Conservation (phyloP, 2,888 invertebrate species). For the Lottia gigantea region DNA sequence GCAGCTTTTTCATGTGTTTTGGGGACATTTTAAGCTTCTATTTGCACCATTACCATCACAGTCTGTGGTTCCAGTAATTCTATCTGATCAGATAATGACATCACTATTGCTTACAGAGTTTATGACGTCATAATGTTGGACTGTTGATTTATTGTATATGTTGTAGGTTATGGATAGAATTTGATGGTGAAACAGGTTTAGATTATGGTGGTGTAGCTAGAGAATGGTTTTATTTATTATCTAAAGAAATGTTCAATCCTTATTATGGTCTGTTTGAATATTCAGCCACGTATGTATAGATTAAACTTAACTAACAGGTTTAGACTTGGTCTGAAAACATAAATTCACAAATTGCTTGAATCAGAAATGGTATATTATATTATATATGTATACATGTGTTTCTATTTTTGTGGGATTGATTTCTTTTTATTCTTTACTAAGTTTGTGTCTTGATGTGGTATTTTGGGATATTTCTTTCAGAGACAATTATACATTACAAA, state of each 20-base stretch:
- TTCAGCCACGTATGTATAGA: conserved; percentile 87
- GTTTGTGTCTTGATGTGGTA: too few species aligned
- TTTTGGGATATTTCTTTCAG: conserved; percentile 72
- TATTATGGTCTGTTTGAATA: conserved; percentile 99
- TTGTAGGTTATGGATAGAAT: conserved; percentile 95
- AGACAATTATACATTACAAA: conserved; percentile 98
- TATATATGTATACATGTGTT: too few species aligned
- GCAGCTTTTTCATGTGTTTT: not conserved
- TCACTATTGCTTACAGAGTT: too few species aligned
- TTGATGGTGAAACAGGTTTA: conserved; percentile 90
- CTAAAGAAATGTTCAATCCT: conserved; percentile 99
- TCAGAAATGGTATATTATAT: too few species aligned
- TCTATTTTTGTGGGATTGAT: too few species aligned
- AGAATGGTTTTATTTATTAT: conserved; percentile 98
- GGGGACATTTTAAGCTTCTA: too few species aligned
- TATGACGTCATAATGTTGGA: not conserved
- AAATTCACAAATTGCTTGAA: too few species aligned
- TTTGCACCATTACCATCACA: not conserved
- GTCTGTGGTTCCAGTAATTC: too few species aligned
- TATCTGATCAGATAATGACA: too few species aligned
- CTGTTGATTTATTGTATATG: not conserved
- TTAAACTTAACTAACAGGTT: too few species aligned
- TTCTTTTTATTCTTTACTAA: too few species aligned
- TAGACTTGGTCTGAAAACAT: too few species aligned
- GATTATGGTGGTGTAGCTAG: conserved; percentile 97